Evolutionary conservation across 2,797 vertebrate species (phyloP).

Genomic region (Periparus ater): DNA sequence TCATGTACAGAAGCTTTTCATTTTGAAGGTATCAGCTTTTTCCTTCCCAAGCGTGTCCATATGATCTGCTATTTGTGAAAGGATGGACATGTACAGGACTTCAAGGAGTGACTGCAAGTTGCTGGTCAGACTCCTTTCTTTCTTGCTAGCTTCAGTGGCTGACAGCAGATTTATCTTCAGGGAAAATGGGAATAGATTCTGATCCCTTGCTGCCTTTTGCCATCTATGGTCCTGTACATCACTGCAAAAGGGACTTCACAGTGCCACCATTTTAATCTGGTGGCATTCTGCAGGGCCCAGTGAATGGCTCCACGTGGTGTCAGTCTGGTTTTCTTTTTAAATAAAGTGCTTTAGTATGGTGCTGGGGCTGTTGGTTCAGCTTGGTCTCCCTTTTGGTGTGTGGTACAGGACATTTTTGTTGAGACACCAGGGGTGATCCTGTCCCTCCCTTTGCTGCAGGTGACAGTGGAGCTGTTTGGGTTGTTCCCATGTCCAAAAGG

Average conservation of each 20-base stretch:
- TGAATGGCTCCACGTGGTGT: fast-evolving
- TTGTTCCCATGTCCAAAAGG: fast-evolving
- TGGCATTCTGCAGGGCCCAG: neutral
- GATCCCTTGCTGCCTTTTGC: neutral
- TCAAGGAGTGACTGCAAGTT: neutral
- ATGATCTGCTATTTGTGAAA: neutral
- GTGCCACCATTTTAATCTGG: neutral
- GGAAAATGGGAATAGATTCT: neutral
- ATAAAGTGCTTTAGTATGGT: neutral
- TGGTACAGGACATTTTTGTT: neutral
- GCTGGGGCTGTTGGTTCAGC: fast-evolving
- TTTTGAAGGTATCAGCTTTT: neutral
- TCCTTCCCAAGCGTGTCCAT: neutral
- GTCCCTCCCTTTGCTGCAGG: neutral
- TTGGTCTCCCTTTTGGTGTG: fast-evolving
- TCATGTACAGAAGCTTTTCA: neutral
- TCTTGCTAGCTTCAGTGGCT: neutral
- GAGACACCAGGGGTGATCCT: neutral
- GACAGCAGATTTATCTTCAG: neutral
- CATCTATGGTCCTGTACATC: neutral
- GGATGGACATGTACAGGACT: neutral
- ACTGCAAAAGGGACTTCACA: neutral
- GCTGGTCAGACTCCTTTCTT: neutral
- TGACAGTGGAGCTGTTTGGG: neutral
- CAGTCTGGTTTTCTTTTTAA: neutral